A percentile compares a stretch with the other conserved stretches of the same genome.
These are phyloP conservation scores for Neopelma chrysocephalum DNA, from an alignment of 2,797 vertebrate genomes.

Conservation along the genomic window DNA sequence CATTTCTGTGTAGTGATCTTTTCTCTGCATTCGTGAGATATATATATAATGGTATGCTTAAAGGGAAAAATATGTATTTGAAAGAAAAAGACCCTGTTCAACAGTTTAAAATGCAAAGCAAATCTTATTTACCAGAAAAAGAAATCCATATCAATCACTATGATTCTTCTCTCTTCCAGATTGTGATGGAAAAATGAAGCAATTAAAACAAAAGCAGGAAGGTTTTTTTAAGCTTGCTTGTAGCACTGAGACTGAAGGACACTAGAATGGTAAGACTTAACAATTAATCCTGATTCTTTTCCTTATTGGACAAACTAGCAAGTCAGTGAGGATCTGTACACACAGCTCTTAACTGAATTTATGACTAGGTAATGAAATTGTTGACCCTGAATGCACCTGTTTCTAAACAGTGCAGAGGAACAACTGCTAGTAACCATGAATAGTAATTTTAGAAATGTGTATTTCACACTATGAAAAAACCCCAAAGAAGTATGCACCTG, in stretches of 20 bases:
- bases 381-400: not conserved
- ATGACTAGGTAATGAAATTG: not conserved
- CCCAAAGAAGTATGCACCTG: not conserved
- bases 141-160: not conserved
- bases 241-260: not conserved
- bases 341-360: not conserved
- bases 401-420: not conserved
- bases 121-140: constrained; percentile 48
- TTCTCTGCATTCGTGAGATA: constrained; percentile 54
- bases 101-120: constrained; percentile 45
- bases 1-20: constrained; percentile 29
- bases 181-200: not conserved
- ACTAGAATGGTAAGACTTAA: not conserved
- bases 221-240: not conserved
- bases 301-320: not conserved
- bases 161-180: constrained; percentile 13
- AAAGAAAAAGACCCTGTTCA: not conserved
- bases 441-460: not conserved
- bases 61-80: constrained; percentile 34
- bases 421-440: not conserved
- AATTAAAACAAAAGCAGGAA: not conserved
- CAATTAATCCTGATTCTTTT: not conserved
- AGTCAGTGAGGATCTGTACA: not conserved
- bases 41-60: constrained; percentile 35
- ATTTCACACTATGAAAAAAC: not conserved